Base-by-base conservation (phyloP, 2,888 invertebrate genomes). In the Philhelius pedissequus region DNA sequence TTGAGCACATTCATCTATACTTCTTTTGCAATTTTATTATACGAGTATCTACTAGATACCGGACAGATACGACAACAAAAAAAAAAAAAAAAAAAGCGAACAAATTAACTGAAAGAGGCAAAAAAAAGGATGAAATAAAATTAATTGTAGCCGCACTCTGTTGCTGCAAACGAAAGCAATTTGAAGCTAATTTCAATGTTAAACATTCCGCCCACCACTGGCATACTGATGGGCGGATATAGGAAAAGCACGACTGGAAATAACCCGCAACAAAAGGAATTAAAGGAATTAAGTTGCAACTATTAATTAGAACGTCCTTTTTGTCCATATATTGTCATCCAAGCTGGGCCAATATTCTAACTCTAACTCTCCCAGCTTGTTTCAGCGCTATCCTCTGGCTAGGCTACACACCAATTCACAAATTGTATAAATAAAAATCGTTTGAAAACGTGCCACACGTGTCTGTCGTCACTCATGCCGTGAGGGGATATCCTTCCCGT, bases 161-260 rank as follows among this genome's bases (percentile, higher is more conserved):
- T 71, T 71, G 79, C 84, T 75, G 70, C 80, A 84, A 79, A 79
- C 66, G 74, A 62, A 80, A 74, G 80, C 70, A 84, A 80, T 84
- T 84, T 71, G 64, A 76, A 80, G 71, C 80, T 71, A 80, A 84
- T 80, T 84, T 70, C 66, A 71, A 75, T 84, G 84, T 76, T 83
- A 74, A 79, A 79, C 74, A 83, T 70, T 83, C 79, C 79, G 38
- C 79, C 74, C 79, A 50, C 69, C 45, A 43, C 56, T 27, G 32
- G 9, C n/a, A n/a, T n/a, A n/a, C n/a, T n/a, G n/a, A 60, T 27
- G 69, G 64, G 70, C 52, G 79, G 48, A 40, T 50, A 54, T 25
- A 56, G 54, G 32, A 50, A 40, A 38, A 52, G 50, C 48, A 52
- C 40, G 35, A 80, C 43, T 73, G 30, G 25, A 60, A 69, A 58